Conservation (phyloP, 2,888 invertebrate species). For the Ormyrus nitidulus region DNA sequence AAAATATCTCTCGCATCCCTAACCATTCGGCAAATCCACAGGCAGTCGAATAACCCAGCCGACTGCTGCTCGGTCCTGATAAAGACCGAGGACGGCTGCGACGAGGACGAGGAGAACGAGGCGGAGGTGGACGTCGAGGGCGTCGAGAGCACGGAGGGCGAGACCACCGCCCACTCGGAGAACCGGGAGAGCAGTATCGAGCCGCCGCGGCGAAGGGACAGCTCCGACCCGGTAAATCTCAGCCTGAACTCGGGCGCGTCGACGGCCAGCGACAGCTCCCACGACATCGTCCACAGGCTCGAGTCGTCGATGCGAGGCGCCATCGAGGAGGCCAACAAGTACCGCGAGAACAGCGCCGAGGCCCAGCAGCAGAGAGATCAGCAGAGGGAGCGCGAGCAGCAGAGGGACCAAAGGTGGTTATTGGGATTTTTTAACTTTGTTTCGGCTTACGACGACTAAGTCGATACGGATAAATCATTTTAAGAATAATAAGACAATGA, state of each 20-base stretch:
- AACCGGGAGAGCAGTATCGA: constrained; percentile 74
- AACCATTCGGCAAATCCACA: constrained; percentile 42
- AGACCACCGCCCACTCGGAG: constrained; percentile 72
- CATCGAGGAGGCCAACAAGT: constrained; percentile 46
- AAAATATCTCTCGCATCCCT: too few relatives aligned
- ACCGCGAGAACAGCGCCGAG: constrained; percentile 44
- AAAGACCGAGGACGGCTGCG: constrained; percentile 74
- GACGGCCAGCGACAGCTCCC: constrained; percentile 72
- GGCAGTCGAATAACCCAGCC: constrained; percentile 73
- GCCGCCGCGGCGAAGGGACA: constrained; percentile 82
- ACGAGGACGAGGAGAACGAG: constrained; percentile 72
- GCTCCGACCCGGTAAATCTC: constrained; percentile 89
- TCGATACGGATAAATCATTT: too few relatives aligned
- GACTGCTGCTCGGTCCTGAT: constrained; percentile 74
- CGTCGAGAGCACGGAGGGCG: constrained; percentile 76
- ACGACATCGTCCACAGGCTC: constrained; percentile 71
- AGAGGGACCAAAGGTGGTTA: constrained; percentile 22
- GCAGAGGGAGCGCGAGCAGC: constrained; percentile 34
- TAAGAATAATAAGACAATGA: too few relatives aligned
- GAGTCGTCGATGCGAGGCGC: constrained; percentile 50
- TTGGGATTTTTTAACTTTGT: too few relatives aligned
- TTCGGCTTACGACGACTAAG: too few relatives aligned
- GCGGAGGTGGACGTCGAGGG: constrained; percentile 75
- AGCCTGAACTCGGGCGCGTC: constrained; percentile 76
- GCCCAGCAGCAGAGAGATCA: constrained; percentile 16